A percentile compares a stretch with the other conserved stretches of the same genome.
Evolutionary conservation across 2,888 invertebrate species (phyloP).

Genomic region (Coremacera marginata): DNA sequence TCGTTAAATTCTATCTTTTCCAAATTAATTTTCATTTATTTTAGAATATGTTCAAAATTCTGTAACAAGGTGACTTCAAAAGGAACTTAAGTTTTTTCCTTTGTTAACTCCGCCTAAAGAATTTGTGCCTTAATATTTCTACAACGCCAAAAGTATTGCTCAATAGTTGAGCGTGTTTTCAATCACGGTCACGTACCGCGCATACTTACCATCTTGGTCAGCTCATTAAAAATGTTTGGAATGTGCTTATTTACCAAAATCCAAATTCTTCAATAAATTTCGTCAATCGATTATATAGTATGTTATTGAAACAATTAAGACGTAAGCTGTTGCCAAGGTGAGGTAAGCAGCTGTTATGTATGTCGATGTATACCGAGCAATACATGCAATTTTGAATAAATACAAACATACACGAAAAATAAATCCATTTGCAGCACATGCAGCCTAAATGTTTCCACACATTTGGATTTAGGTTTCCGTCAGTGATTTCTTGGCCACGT

Average conservation of each 20-base stretch:
- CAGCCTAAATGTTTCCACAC: slow-evolving; percentile 19
- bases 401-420: slow-evolving; percentile 1
- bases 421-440: slow-evolving; percentile 21
- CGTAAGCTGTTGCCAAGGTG: slow-evolving; percentile 20
- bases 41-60: too few relatives aligned
- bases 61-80: too few relatives aligned
- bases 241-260: slow-evolving; percentile 25
- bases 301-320: slow-evolving; percentile 28
- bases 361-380: too few relatives aligned
- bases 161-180: background rate
- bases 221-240: slow-evolving; percentile 5
- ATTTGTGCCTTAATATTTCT: too few relatives aligned
- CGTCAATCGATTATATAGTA: background rate
- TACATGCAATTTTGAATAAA: background rate
- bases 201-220: background rate
- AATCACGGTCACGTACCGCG: background rate
- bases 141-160: too few relatives aligned
- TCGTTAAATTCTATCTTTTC: too few relatives aligned
- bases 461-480: slow-evolving; percentile 43
- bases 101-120: too few relatives aligned
- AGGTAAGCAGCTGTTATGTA: background rate
- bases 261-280: slow-evolving; percentile 2
- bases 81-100: too few relatives aligned
- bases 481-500: slow-evolving; percentile 18
- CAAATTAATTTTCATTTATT: too few relatives aligned